Evolutionary conservation across 2,888 invertebrate species (phyloP).

Genomic region (Cephus spinipes): DNA sequence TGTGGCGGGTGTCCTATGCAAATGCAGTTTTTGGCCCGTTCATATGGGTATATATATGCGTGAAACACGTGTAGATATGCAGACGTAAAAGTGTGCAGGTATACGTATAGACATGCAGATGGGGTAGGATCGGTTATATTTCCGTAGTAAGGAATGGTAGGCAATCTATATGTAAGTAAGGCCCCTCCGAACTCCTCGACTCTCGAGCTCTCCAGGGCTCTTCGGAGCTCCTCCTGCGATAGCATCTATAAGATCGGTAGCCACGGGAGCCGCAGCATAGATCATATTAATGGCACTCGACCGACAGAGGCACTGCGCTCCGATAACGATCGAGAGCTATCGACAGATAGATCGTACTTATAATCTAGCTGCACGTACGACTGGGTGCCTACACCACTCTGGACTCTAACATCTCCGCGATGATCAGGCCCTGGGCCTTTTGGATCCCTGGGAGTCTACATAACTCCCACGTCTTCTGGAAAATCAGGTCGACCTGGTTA

Average conservation of each 20-base stretch:
- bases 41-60: not conserved
- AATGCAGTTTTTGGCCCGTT: slow-evolving; percentile 51
- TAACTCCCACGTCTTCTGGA: no score
- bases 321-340: slow-evolving; percentile 44
- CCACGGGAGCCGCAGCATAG: slow-evolving; percentile 60
- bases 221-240: slow-evolving; percentile 27
- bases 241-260: slow-evolving; percentile 57
- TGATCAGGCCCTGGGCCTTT: no score
- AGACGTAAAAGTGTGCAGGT: no score
- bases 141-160: slow-evolving; percentile 51
- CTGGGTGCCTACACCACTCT: not conserved
- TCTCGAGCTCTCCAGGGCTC: not conserved
- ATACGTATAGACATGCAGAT: not conserved
- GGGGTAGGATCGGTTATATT: slow-evolving; percentile 54
- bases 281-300: slow-evolving; percentile 62
- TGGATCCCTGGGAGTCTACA: not conserved
- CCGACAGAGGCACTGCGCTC: slow-evolving; percentile 33
- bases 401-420: no score
- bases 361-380: not conserved
- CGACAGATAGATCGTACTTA: slow-evolving; percentile 36
- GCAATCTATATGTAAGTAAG: slow-evolving; percentile 65
- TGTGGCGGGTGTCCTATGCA: slow-evolving; percentile 39
- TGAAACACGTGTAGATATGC: no score
- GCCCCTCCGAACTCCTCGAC: slow-evolving; percentile 17
- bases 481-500: no score